Evolutionary conservation across 2,113 vertebrate species (phyloP).

Genomic region (Ceratotherium simum): DNA sequence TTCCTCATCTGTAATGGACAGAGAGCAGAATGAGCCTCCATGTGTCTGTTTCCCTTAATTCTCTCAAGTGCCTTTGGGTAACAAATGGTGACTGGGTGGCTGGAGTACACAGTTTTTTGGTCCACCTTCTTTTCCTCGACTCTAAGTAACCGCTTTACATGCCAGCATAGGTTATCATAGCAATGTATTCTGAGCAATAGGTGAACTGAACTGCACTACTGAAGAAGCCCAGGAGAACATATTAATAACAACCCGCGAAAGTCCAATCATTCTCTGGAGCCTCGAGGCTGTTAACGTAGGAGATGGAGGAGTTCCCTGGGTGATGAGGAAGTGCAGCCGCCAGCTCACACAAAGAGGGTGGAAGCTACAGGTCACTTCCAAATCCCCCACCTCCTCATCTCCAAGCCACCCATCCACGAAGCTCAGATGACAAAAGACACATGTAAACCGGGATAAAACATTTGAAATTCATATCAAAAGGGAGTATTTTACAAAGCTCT

Average conservation of each 20-base stretch:
- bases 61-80: constrained; percentile 26
- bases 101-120: constrained; percentile 21
- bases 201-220: not conserved
- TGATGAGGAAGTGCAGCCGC: not conserved
- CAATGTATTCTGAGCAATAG: constrained; percentile 52
- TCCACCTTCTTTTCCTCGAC: constrained; percentile 16
- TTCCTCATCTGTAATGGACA: not conserved
- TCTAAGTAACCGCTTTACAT: not conserved
- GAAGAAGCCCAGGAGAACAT: constrained; percentile 3
- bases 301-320: not conserved
- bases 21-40: not conserved
- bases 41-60: not conserved
- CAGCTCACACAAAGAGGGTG: not conserved
- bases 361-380: not conserved
- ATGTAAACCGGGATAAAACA: not conserved
- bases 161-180: constrained; percentile 44
- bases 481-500: not conserved
- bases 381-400: not conserved
- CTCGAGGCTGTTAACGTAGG: not conserved
- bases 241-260: not conserved
- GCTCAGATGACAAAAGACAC: not conserved
- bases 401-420: not conserved
- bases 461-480: not conserved
- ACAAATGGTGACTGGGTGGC: not conserved
- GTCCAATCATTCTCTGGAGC: not conserved